Evolutionary conservation across 2,888 invertebrate genomes (phyloP), one percentile per base, ranked within the genome.

Genomic region (Pecten maximus): DNA sequence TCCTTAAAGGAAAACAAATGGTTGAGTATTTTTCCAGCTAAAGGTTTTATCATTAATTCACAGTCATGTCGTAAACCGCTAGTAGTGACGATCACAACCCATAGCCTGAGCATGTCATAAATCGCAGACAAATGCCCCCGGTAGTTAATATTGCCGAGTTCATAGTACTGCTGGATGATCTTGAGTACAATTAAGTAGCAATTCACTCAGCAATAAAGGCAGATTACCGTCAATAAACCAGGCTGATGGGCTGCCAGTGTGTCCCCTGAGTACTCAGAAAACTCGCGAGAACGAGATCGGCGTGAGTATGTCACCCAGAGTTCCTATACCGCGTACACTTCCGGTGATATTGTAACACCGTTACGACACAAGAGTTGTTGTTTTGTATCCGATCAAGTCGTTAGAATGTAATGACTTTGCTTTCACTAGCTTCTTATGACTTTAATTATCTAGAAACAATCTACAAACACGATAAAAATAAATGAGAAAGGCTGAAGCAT

Each of bases 191-290:
- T 74, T 74, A 74, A 28, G 35, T 74, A 28, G 74, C 74, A 74
- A 74, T 74, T 74, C 23, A 74, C 74, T 74, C 8, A 35, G 28
- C 10, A 35, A 74, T 74, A 74, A 74, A 74, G 35, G 35, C 74
- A 74, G 74, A 74, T 74, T 74, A 74, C 74, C 74, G 35, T 74
- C 74, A 74, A 74, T 74, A 74, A 74, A 74, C 74, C 35, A 74
- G 35, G 6, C 28, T 35, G 74, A 74, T 15, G 74, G 74, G 74
- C 35, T 74, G 28, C 15, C 35, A 35, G 35, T 74, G 8, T 74
- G 74, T 74, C 28, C 35, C 74, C 28, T 15, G 74, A 28, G 35
- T 74, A 74, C 74, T 74, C 35, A 8, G 35, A 74, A 74, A 28
- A 35, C 74, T 74, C 28, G 74, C 74, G 74, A 74, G 74, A 74